Percentiles rank a stretch among this genome's conserved stretches.
Evolutionary conservation across 2,888 invertebrate genomes (phyloP).

Genomic region (Sinopyrophorus schimmeli): DNA sequence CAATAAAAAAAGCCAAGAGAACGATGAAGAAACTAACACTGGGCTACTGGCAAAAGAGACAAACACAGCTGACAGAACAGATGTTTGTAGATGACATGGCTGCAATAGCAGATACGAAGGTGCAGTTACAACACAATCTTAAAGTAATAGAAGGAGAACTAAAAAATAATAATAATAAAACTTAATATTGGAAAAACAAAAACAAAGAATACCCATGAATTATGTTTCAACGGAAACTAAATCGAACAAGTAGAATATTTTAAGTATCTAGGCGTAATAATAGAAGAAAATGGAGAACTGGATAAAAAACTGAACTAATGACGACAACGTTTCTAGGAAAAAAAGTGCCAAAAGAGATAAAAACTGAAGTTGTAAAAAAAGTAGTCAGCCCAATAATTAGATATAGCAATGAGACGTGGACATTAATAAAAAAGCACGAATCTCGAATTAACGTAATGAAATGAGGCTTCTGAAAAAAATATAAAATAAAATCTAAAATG

Average conservation of each 20-base stretch:
- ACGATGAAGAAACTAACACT: conserved; percentile 9
- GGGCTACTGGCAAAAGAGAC: conserved; percentile 17
- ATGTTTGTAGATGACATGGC: conserved; percentile 25
- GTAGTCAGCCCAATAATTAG: conserved; percentile 6
- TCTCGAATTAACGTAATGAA: conserved; percentile 5
- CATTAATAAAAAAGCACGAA: conserved; percentile 4
- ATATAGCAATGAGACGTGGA: conserved; percentile 6
- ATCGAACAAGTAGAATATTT: background rate
- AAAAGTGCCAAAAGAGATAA: conserved; percentile 4
- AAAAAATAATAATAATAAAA: background rate
- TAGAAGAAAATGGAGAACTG: conserved; percentile 2
- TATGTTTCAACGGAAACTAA: background rate
- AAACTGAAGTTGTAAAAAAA: conserved; percentile 7
- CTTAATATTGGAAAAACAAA: conserved; percentile 6
- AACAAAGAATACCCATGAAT: conserved; percentile 4
- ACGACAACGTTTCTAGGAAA: conserved; percentile 11
- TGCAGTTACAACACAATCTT: conserved; percentile 7
- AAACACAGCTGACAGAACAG: conserved; percentile 16
- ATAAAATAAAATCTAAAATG: background rate
- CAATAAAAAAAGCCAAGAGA: conserved; percentile 9
- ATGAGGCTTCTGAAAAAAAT: background rate
- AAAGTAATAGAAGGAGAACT: conserved; percentile 7
- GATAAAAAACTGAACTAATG: conserved; percentile 3
- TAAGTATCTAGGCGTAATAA: conserved; percentile 5
- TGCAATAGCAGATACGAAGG: conserved; percentile 8